Evolutionary conservation across 2,113 vertebrate genomes (phyloP), one percentile per base, ranked within the genome.

Genomic region (Notarius lentiginosus): DNA sequence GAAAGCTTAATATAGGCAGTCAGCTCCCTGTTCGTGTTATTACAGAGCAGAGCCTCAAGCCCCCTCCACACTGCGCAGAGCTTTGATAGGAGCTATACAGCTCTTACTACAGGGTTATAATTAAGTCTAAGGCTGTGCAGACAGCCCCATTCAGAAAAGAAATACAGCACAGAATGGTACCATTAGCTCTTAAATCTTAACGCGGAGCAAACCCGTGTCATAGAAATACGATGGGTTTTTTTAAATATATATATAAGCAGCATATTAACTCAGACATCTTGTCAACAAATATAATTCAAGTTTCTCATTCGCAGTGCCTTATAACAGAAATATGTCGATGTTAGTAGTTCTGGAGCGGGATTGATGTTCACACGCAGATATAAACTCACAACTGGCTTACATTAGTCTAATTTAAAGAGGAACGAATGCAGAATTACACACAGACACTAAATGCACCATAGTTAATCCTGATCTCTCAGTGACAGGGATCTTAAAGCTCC

Each of bases 131-230:
- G 41, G n/a, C 27, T 79, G 68, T 53, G 56, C 58, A 79, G 66
- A 87, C 88, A 88, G 49, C 41, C 7, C 81, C 84, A 87, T 87
- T 87, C 83, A 89, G 83, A 86, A 85, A 80, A 47, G 75, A 51
- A 85, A 18, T 18, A 49, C 9, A 5, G 60, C 4, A 27, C 15
- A 27, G 65, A 56, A 76, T 49, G 34, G 56, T 77, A 10, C 80
- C 53, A 83, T 83, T 87, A 82, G 79, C 79, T 73, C 47, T 53
- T 7, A 30, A 80, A 75, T 55, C 12, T 17, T 41, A 24, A n/a
- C 47, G 8, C n/a, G 2, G 2, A 27, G 11, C 27, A 10, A 82
- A 73, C 12, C n/a, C 1, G 14, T 3, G 11, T 20, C 49, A 63
- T 61, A 66, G 17, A 7, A 41, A 63, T 55, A 65, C 18, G 15